Evolutionary conservation across 2,113 vertebrate genomes (phyloP).

Genomic region (Aphyosemion australe): DNA sequence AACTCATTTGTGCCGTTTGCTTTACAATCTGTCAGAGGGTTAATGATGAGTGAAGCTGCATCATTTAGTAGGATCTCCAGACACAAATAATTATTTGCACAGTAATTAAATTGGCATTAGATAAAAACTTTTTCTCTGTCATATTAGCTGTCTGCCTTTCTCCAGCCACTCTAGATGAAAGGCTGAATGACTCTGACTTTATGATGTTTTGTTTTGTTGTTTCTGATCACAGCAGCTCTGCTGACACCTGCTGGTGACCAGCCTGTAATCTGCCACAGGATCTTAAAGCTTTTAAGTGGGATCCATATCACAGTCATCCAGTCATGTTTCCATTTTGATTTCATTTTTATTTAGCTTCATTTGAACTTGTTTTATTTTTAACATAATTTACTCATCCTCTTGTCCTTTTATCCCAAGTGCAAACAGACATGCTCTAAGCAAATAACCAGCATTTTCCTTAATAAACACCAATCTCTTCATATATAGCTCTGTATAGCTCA

Average conservation of each 20-base stretch:
- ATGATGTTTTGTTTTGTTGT: conserved; percentile 25
- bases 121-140: conserved; percentile 29
- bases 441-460: conserved; percentile 42
- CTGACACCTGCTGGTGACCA: conserved; percentile 68
- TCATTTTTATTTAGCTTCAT: conserved; percentile 4
- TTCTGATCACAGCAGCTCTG: conserved; percentile 46
- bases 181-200: conserved; percentile 37
- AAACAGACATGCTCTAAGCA: conserved; percentile 53
- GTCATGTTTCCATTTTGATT: conserved; percentile 41
- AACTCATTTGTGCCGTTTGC: conserved; percentile 44
- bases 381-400: conserved; percentile 10
- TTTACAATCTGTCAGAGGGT: conserved; percentile 38
- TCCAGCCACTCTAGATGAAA: conserved; percentile 31
- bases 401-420: conserved; percentile 46
- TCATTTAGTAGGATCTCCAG: conserved; percentile 41
- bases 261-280: conserved; percentile 52
- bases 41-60: conserved; percentile 30
- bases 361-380: conserved; percentile 55
- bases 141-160: conserved; percentile 18
- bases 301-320: conserved; percentile 42
- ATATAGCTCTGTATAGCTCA: conserved; percentile 18
- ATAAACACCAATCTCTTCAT: conserved; percentile 31
- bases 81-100: conserved; percentile 39
- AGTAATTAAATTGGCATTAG: conserved; percentile 43
- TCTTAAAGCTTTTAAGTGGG: conserved; percentile 51